A percentile compares a stretch with the other conserved stretches of the same genome.
Conservation (phyloP, 2,113 vertebrate genomes). For the Nyctereutes procyonoides region DNA sequence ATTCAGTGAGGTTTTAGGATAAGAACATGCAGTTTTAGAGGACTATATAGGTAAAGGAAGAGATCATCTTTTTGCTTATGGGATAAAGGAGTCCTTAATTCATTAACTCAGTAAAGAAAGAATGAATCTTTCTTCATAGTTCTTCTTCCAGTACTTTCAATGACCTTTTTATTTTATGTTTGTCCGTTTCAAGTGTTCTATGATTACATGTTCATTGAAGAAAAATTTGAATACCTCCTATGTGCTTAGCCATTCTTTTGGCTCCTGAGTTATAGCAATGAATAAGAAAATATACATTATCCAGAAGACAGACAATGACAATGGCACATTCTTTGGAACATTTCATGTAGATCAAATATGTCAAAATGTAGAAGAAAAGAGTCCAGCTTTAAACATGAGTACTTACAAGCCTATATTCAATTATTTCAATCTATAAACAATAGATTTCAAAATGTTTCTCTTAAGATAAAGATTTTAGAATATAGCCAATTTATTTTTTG, state of each 20-base stretch:
- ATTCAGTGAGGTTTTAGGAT: background rate
- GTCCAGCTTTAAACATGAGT: background rate
- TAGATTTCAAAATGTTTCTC: background rate
- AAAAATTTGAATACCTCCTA: background rate
- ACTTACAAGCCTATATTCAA: background rate
- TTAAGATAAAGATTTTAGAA: background rate
- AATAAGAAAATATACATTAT: background rate
- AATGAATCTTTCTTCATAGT: background rate
- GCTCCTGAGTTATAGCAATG: background rate
- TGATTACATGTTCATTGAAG: background rate
- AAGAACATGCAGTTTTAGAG: background rate
- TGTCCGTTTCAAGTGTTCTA: background rate
- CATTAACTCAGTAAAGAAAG: background rate
- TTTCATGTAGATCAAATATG: background rate
- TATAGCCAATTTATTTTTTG: background rate
- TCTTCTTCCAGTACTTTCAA: background rate
- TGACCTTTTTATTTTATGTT: background rate
- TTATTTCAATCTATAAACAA: background rate
- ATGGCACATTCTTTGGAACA: background rate
- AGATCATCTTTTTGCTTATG: background rate
- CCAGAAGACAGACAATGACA: background rate
- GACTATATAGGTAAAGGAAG: background rate
- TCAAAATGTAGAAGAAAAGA: background rate
- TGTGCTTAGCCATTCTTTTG: background rate
- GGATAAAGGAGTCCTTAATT: background rate